Conservation (phyloP, 1,140 invertebrate genomes). For the Cecropterus lyciades region DNA sequence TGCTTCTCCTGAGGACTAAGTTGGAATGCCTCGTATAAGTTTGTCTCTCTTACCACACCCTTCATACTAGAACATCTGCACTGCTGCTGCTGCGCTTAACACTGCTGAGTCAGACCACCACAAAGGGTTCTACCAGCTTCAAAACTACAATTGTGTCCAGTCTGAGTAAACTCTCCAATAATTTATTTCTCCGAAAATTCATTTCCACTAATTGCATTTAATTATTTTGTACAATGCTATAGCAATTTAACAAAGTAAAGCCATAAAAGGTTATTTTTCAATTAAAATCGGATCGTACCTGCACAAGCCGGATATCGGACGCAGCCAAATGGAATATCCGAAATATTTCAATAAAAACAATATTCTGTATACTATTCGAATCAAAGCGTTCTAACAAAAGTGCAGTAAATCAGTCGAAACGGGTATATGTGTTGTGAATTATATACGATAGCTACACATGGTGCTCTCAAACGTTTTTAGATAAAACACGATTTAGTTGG, state of each 20-base stretch:
- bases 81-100: no score
- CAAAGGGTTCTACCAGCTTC: no score
- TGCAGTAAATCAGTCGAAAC: conserved; percentile 29
- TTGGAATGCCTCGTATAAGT: no score
- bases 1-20: no score
- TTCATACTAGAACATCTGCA: no score
- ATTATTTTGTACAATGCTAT: neutral
- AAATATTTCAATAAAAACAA: conserved; percentile 31
- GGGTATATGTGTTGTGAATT: conserved; percentile 8
- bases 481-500: conserved; percentile 24
- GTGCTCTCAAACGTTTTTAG: conserved; percentile 17
- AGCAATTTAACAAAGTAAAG: conserved; percentile 1
- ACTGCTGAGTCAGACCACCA: no score
- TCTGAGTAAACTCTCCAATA: no score
- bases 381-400: conserved; percentile 20
- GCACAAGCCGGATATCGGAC: neutral
- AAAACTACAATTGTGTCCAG: no score
- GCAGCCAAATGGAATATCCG: conserved; percentile 15
- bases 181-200: neutral
- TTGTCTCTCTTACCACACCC: no score
- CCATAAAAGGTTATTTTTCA: conserved; percentile 39
- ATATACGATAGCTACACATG: conserved; percentile 14
- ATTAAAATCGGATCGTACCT: conserved; percentile 36
- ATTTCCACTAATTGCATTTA: neutral
- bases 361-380: conserved; percentile 18